phyloP scores from a whole-genome alignment of 2,888 invertebrate genomes.

The Drymonia ruficornis region DNA sequence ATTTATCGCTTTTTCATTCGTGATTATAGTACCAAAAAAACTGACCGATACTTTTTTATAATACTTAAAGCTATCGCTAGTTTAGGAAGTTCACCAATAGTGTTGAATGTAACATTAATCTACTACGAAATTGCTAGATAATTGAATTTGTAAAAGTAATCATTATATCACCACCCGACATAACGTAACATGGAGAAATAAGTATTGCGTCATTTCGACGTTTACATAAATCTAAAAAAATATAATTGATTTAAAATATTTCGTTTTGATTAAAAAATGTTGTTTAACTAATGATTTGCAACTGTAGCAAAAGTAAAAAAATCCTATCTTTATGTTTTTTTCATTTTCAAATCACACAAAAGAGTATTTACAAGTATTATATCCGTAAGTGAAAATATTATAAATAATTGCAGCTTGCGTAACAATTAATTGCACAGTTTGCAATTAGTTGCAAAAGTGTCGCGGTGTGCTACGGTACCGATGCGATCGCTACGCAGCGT shows the following conservation, averaged over 20 bases:
- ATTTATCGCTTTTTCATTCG: background rate
- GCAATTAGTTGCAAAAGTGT: constrained; percentile 38
- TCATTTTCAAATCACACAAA: background rate
- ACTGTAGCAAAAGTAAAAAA: too few species aligned
- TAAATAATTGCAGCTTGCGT: constrained; percentile 2
- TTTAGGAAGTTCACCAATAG: background rate
- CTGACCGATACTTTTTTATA: background rate
- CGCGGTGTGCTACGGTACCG: constrained; percentile 42
- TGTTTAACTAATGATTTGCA: too few species aligned
- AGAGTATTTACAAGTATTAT: constrained; percentile 3
- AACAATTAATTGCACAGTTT: constrained; percentile 10
- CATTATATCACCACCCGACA: constrained; percentile 1
- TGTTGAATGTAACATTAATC: background rate
- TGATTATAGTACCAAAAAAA: background rate
- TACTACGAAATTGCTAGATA: constrained; percentile 2
- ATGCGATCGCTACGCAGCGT: constrained; percentile 63
- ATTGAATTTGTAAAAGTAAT: constrained; percentile 7
- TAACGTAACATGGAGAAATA: constrained; percentile 5
- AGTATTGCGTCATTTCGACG: constrained; percentile 1
- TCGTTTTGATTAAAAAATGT: background rate
- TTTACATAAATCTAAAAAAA: background rate
- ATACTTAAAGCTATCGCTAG: background rate
- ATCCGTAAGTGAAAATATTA: background rate
- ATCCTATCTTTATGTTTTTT: too few species aligned
- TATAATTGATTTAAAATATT: background rate